These are phyloP conservation scores for Rhombomys opimus DNA, from an alignment of 2,113 vertebrate species.

Conservation along the genomic window DNA sequence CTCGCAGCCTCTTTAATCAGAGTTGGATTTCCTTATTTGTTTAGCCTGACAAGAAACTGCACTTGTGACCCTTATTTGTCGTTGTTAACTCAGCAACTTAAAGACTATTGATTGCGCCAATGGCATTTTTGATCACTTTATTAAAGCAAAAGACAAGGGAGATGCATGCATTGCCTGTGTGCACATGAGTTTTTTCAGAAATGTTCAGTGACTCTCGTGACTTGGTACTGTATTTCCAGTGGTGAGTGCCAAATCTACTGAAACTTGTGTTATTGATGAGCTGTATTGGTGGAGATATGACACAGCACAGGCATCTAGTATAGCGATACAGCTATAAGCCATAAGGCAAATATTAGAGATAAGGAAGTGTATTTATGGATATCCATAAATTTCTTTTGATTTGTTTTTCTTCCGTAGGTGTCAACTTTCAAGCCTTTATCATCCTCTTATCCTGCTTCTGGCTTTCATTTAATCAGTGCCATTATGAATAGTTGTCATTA, in stretches of 20 bases:
- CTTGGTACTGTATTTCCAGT: background rate
- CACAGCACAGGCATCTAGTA: background rate
- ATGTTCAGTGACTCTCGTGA: constrained; percentile 10
- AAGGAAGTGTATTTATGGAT: background rate
- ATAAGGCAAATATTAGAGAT: background rate
- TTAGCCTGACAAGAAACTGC: constrained; percentile 5
- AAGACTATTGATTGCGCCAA: background rate
- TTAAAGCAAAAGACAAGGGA: constrained; percentile 47
- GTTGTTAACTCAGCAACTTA: background rate
- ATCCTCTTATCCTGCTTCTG: background rate
- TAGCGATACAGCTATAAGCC: background rate
- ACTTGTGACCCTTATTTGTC: constrained; percentile 47
- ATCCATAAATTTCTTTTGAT: background rate
- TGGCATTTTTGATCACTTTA: constrained; percentile 40
- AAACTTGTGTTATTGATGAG: background rate
- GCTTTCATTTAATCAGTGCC: constrained; percentile 12
- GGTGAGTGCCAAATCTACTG: background rate
- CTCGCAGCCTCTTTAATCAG: background rate
- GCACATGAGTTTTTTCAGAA: constrained; percentile 35
- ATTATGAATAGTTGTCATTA: constrained; percentile 24
- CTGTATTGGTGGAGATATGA: background rate
- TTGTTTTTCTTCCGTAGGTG: background rate
- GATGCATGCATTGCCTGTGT: background rate
- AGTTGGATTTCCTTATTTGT: background rate
- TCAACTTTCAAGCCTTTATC: background rate